Evolutionary conservation across 2,113 vertebrate genomes (phyloP).

Genomic region (Capra hircus): DNA sequence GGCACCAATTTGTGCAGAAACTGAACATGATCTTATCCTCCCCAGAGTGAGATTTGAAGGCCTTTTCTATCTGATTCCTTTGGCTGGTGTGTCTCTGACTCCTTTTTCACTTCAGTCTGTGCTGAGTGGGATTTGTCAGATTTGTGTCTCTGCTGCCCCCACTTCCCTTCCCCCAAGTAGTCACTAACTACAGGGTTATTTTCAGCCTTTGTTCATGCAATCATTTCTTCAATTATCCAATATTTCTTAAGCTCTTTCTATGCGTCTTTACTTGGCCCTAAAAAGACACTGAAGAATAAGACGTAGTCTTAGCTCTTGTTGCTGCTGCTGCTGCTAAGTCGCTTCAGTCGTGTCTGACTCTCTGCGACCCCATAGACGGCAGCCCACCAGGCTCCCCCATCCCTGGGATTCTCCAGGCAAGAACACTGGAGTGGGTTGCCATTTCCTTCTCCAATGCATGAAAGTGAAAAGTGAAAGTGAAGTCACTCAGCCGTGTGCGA

Average conservation of each 20-base stretch:
- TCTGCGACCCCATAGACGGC: too few relatives aligned
- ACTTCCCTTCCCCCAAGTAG: too few relatives aligned
- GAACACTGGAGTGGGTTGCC: too few relatives aligned
- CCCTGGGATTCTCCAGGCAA: too few relatives aligned
- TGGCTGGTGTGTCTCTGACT: not conserved
- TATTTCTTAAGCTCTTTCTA: not conserved
- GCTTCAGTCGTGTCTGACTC: too few relatives aligned
- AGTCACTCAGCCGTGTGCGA: too few relatives aligned
- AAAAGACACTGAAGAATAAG: not conserved
- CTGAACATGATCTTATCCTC: not conserved
- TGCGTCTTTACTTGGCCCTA: not conserved
- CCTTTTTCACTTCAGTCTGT: not conserved
- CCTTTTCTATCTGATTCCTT: not conserved
- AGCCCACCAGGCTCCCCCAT: too few relatives aligned
- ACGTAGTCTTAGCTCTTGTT: not conserved
- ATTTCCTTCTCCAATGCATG: too few relatives aligned
- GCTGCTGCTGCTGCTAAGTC: too few relatives aligned
- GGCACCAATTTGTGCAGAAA: not conserved
- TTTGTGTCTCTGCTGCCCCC: not conserved
- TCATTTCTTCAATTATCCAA: not conserved
- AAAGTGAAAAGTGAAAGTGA: too few relatives aligned
- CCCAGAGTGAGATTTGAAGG: not conserved
- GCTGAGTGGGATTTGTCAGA: not conserved
- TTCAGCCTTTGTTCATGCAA: not conserved
- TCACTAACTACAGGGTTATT: not conserved